These are phyloP conservation scores for Hippocampus comes DNA, from an alignment of 2,113 vertebrate genomes.

Conservation along the genomic window DNA sequence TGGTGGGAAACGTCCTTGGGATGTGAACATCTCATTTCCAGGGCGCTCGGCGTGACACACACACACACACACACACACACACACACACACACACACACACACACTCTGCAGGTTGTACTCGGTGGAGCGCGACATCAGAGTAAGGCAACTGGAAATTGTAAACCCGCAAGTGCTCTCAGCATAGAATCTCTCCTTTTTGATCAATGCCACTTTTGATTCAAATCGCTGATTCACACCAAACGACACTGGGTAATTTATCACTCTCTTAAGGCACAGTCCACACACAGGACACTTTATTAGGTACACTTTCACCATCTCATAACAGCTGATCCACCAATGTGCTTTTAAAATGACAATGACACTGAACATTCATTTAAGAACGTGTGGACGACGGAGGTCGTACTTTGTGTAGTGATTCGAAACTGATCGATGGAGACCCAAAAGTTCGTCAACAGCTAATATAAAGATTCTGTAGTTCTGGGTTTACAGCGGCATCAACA, in stretches of 20 bases:
- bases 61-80: slow-evolving; percentile 10
- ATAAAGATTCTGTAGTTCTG: no score
- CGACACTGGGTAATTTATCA: not conserved
- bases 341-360: not conserved
- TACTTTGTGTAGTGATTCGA: not conserved
- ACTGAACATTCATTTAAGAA: not conserved
- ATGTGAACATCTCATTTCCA: slow-evolving; percentile 73
- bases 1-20: slow-evolving; percentile 73
- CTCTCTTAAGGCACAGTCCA: not conserved
- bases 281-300: not conserved
- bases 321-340: not conserved
- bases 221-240: not conserved
- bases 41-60: slow-evolving; percentile 30
- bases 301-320: not conserved
- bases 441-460: not conserved
- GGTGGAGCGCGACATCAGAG: slow-evolving; percentile 65
- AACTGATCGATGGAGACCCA: not conserved
- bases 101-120: slow-evolving; percentile 57
- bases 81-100: slow-evolving; percentile 12
- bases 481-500: no score
- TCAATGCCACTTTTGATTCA: not conserved
- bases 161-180: slow-evolving; percentile 49
- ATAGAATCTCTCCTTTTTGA: not conserved
- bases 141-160: slow-evolving; percentile 68
- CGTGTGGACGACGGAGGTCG: not conserved